Conservation (phyloP, 2,113 vertebrate genomes). For the Mirounga angustirostris region DNA sequence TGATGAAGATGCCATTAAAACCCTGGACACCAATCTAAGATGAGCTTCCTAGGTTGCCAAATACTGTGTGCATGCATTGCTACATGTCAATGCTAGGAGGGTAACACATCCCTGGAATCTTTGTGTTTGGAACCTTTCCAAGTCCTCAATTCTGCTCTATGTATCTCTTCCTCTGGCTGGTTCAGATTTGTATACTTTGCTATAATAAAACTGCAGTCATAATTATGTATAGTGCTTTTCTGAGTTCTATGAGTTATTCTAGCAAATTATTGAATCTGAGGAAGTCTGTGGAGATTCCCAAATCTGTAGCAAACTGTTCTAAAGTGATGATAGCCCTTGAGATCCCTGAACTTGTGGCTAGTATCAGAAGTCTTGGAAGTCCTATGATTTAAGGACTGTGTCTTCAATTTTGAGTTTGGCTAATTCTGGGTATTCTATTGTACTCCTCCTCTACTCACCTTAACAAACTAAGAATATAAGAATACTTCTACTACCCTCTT, state of each 20-base stretch:
- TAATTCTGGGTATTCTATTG: neutral
- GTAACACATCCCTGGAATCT: neutral
- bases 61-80: neutral
- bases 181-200: neutral
- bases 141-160: neutral
- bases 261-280: neutral
- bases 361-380: neutral
- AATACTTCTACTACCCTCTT: neutral
- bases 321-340: neutral
- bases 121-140: neutral
- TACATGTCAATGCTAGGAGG: neutral
- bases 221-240: neutral
- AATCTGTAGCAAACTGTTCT: neutral
- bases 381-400: neutral
- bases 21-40: neutral
- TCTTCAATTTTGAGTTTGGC: neutral
- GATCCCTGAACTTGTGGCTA: neutral
- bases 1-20: neutral
- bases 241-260: neutral
- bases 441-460: neutral
- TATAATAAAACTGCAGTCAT: neutral
- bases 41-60: neutral
- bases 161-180: neutral
- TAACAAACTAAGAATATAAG: neutral
- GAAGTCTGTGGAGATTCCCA: neutral